Conservation (phyloP, 2,113 vertebrate species). For the Plotosus lineatus region DNA sequence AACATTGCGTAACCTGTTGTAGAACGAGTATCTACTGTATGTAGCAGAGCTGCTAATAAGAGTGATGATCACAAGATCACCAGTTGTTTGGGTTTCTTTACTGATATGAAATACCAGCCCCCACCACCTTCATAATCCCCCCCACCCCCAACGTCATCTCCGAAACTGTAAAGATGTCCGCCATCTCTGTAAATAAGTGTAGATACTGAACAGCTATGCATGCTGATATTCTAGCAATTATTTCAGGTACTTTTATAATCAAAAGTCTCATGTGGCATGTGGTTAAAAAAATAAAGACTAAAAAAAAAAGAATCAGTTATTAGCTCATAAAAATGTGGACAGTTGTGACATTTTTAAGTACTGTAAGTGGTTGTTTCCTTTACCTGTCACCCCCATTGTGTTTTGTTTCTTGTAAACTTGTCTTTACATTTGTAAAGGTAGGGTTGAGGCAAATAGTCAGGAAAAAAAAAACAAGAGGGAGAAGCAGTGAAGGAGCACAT, state of each 20-base stretch:
- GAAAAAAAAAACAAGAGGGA: conserved; percentile 4
- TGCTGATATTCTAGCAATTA: conserved; percentile 91
- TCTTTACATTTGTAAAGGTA: conserved; percentile 71
- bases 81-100: not conserved
- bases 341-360: conserved; percentile 65
- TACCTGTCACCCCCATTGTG: conserved; percentile 69
- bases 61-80: conserved; percentile 9
- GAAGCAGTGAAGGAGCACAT: not conserved
- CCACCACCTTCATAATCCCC: not conserved
- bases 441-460: conserved; percentile 72
- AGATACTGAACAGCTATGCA: conserved; percentile 91
- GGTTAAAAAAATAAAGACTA: conserved; percentile 70
- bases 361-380: conserved; percentile 71
- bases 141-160: conserved; percentile 43
- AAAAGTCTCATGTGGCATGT: conserved; percentile 88
- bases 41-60: conserved; percentile 31
- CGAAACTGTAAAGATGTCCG: conserved; percentile 39
- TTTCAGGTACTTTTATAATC: conserved; percentile 99
- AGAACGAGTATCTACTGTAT: conserved; percentile 19
- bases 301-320: conserved; percentile 70
- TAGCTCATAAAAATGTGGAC: conserved; percentile 59
- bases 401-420: conserved; percentile 72
- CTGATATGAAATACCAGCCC: not conserved
- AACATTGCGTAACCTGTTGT: conserved; percentile 5
- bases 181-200: conserved; percentile 88